phyloP scores from a whole-genome alignment of 2,113 vertebrate species.

The Centropus bengalensis region DNA sequence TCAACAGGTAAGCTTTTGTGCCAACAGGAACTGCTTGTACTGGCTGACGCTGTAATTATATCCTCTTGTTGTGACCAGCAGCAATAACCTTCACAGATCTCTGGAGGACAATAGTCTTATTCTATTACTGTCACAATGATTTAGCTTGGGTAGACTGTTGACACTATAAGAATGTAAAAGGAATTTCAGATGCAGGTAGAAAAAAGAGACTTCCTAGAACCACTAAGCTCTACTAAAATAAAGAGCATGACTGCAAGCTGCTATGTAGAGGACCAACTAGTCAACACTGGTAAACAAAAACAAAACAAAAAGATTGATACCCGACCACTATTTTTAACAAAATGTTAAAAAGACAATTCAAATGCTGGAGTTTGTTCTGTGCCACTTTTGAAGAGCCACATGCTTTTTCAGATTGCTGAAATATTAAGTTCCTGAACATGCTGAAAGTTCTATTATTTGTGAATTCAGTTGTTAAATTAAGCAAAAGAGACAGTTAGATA shows the following conservation, averaged over 20 bases:
- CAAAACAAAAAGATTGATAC: background rate
- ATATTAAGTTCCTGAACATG: background rate
- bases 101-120: slow-evolving; percentile 23
- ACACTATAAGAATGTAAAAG: slow-evolving; percentile 45
- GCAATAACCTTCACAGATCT: slow-evolving; percentile 36
- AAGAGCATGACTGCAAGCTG: background rate
- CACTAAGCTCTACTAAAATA: background rate
- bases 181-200: slow-evolving; percentile 32
- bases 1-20: background rate
- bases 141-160: slow-evolving; percentile 32
- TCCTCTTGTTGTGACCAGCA: background rate
- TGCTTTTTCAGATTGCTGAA: background rate
- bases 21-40: background rate
- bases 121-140: slow-evolving; percentile 41
- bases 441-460: background rate
- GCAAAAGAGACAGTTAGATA: background rate
- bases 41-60: background rate
- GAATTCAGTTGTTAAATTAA: background rate
- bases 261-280: background rate
- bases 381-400: background rate
- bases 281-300: background rate
- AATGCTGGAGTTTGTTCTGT: background rate
- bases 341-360: background rate
- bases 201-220: slow-evolving; percentile 13
- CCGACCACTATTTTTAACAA: background rate